Evolutionary conservation across 2,888 invertebrate species (phyloP), one percentile per base, ranked within the genome.

Genomic region (Clitarchus hookeri): DNA sequence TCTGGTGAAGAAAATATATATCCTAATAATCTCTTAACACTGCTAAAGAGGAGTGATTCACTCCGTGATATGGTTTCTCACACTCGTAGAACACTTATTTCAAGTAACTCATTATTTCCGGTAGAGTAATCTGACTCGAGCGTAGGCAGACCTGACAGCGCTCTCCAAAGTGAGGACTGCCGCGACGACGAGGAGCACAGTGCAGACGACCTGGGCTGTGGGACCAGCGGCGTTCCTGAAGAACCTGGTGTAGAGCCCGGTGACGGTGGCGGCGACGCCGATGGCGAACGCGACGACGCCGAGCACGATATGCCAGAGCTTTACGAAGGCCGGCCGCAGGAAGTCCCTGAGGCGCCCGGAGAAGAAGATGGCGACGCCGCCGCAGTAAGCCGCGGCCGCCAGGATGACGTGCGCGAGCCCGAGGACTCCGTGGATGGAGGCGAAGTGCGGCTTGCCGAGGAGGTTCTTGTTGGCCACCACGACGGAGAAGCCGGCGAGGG

Each of bases 401-500:
- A 84, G 80, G 23, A 87, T 44, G 0, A 87, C 54, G 44, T 85
- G 84, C 4, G 65, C 86, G 26, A 87, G 44, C 11, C 87, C 87
- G 80, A 85, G 77, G 36, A 87, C 83, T 6, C 84, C 19, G 84
- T 87, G 87, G 83, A 78, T 85, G 25, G 87, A 84, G 8, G 84
- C 84, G 80, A 87, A 87, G 84, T 87, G 87, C n/a, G 84, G 78
- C 79, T 86, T 85, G 26, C 85, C 77, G 65, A 84, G 85, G 26
- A 25, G 26, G 83, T 86, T 86, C 79, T 87, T 87, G 65, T 86
- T 86, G 23, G 86, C 80, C 36, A 87, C 86, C 44, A 86, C 86
- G 65, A 86, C 65, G 48, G 86, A 27, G 48, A 87, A 87, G n/a
- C 87, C 87, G 54, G 84, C 77, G 80, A 86, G 86, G 44, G 86